Base-by-base conservation (phyloP, 1,140 invertebrate species). In the Heterodera schachtii region DNA sequence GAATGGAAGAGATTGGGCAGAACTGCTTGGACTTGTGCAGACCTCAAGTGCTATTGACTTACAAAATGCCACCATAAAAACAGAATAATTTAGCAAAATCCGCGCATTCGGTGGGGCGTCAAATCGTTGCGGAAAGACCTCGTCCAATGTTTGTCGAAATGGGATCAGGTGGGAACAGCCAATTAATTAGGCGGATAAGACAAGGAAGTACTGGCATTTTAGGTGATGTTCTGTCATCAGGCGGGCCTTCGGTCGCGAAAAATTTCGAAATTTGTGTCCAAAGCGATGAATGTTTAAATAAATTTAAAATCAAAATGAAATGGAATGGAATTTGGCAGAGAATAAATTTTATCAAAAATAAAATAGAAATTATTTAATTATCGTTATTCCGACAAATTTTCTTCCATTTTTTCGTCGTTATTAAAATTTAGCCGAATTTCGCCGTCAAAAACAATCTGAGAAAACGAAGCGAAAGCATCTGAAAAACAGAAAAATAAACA, bases 81-180 rank as follows among this genome's bases (percentile, higher is more conserved):
- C 44, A 16, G 46, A 47, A 66, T 66, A 21, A 69, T 64, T 57
- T 46, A 82, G 52, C n/a, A 21, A 60, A 89, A 87, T 80, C 88
- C 88, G 8, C 81, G 89, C 41, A 79, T 80, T 73, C 79, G 87
- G 46, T 90, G 87, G 89, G 88, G 88, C 41, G 84, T 84, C 16
- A 90, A 90, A 76, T 90, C 87, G 5, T 83, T 89, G 7, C 75
- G 87, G 43, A 89, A 88, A 75, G 89, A 90, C 70, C 70, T 90
- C 8, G 88, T 89, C 46, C 83, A 86, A 64, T 89, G 88, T 75
- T 80, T 89, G 5, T 87, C 88, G 21, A 90, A 90, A 79, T 89
- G 88, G 88, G 88, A 89, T 79, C 88, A 89, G 79, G 77, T 69
- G 52, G 11, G 43, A 77, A 60, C 66, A 43, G 31, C 31, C 31